These are phyloP conservation scores for Triops longicaudatus DNA, from an alignment of 1,140 invertebrate genomes.

Conservation along the genomic window DNA sequence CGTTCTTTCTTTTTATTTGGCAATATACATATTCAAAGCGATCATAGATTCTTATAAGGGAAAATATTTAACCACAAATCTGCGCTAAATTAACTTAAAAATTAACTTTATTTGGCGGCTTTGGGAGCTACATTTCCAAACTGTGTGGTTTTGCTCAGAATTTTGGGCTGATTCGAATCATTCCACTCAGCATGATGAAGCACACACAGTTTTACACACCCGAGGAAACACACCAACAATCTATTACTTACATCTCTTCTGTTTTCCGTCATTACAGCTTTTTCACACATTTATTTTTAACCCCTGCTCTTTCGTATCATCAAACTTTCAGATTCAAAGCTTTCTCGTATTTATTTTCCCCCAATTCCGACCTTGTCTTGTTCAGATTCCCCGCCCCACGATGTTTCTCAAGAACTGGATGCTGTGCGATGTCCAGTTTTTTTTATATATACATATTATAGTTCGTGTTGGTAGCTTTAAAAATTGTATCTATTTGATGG, in stretches of 20 bases:
- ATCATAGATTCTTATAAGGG: background rate
- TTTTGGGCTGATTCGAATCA: slow-evolving; percentile 1
- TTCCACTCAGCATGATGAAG: slow-evolving; percentile 7
- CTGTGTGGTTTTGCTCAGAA: slow-evolving; percentile 6
- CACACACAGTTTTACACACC: background rate
- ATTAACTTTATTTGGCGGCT: background rate
- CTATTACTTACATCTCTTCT: background rate
- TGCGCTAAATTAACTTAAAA: background rate
- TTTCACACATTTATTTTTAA: background rate
- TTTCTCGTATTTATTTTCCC: background rate
- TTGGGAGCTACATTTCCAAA: background rate
- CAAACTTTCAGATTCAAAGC: background rate
- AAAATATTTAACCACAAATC: background rate
- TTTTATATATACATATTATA: slow-evolving; percentile 1
- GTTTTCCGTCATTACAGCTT: background rate
- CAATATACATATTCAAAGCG: background rate
- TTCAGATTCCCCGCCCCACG: background rate
- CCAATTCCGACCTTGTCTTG: background rate
- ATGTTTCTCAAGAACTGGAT: background rate
- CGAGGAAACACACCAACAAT: background rate
- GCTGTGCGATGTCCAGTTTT: background rate
- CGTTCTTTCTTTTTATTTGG: background rate
- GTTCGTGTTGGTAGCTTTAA: background rate
- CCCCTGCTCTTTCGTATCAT: background rate
- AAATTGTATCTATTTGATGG: background rate